Conservation (phyloP, 2,113 vertebrate genomes). For the Mastomys coucha region DNA sequence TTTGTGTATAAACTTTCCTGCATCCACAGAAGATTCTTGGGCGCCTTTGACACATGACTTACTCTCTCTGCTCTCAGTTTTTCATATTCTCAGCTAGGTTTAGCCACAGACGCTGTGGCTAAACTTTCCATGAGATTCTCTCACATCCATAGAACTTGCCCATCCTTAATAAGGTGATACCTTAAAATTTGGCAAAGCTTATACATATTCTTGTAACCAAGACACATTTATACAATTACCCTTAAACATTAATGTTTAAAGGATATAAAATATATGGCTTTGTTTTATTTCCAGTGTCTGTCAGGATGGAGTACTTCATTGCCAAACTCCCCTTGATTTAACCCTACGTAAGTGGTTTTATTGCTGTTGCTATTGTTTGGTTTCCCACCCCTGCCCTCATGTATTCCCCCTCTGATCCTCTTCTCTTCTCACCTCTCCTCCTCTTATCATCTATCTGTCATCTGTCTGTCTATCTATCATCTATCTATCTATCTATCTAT, state of each 20-base stretch:
- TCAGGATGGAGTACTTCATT: constrained; percentile 73
- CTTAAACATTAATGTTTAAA: constrained; percentile 1
- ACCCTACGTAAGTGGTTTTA: constrained; percentile 67
- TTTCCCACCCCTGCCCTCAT: background rate
- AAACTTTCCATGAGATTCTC: background rate
- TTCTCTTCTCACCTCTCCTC: background rate
- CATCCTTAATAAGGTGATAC: background rate
- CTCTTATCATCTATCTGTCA: too few species aligned
- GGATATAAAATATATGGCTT: background rate
- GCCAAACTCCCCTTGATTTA: constrained; percentile 61
- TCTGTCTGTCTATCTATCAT: background rate
- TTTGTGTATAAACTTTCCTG: background rate
- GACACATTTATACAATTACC: background rate
- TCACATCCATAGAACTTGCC: background rate
- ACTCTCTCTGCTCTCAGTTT: background rate
- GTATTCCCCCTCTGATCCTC: background rate
- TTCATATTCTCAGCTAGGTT: background rate
- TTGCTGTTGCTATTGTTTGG: background rate
- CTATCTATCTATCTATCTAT: too few species aligned
- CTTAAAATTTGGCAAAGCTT: background rate
- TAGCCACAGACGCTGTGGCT: background rate
- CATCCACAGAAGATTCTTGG: background rate
- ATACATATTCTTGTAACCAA: background rate
- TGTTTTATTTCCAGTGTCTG: constrained; percentile 76
- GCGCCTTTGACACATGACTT: background rate